phyloP scores from a whole-genome alignment of 2,113 vertebrate species.

The Orthochromis indermauri region DNA sequence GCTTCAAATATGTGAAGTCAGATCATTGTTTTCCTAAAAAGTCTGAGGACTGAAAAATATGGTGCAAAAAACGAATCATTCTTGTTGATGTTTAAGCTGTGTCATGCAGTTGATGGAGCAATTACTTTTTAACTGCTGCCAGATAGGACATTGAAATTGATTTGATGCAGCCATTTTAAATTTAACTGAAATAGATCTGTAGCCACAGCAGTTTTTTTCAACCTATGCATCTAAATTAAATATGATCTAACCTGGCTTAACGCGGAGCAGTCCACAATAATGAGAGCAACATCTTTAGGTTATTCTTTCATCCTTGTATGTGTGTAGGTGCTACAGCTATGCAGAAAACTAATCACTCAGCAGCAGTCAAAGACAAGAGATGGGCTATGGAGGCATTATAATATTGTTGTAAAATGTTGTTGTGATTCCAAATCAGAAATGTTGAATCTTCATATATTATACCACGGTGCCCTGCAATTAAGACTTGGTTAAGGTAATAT shows the following conservation, averaged over 20 bases:
- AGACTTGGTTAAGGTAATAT: background rate
- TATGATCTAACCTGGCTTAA: background rate
- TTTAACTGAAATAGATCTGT: conserved; percentile 7
- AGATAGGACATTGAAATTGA: conserved; percentile 22
- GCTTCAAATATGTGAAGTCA: conserved; percentile 10
- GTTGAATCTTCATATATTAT: background rate
- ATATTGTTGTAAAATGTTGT: background rate
- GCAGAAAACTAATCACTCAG: background rate
- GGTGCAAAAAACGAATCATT: background rate
- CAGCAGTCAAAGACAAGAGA: background rate
- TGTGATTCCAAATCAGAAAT: background rate
- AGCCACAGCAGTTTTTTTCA: background rate
- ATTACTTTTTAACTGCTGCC: conserved; percentile 25
- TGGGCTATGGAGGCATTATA: background rate
- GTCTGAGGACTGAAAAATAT: background rate
- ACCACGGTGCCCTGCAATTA: background rate
- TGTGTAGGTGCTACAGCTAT: background rate
- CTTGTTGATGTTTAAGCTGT: conserved; percentile 8
- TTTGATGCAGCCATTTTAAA: conserved; percentile 34
- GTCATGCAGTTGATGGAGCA: conserved; percentile 14
- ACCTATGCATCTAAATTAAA: background rate
- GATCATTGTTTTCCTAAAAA: conserved; percentile 14
- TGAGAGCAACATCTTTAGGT: background rate
- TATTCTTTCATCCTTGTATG: background rate
- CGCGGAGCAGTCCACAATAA: background rate